A percentile compares a stretch with the other conserved stretches of the same genome.
These are phyloP conservation scores for Myzus persicae DNA, from an alignment of 1,140 invertebrate genomes.

Conservation along the genomic window DNA sequence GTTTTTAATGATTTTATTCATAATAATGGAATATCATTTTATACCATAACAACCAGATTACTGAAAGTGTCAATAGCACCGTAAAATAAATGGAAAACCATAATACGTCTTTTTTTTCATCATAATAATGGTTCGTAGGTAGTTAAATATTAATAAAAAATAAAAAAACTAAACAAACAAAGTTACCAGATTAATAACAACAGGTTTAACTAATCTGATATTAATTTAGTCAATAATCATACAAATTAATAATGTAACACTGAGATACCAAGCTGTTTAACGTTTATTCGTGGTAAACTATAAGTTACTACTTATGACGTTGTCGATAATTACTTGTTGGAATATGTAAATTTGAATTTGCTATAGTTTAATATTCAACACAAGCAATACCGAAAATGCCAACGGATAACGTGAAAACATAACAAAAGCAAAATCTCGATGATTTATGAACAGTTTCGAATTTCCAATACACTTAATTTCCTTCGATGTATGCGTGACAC, in stretches of 20 bases:
- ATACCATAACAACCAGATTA: constrained; percentile 30
- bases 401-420: background rate
- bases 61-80: background rate
- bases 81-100: constrained; percentile 16
- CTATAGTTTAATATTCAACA: constrained; percentile 28
- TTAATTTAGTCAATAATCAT: background rate
- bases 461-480: constrained; percentile 47
- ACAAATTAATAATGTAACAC: background rate
- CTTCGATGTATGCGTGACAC: background rate
- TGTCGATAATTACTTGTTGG: background rate
- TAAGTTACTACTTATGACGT: background rate
- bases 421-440: constrained; percentile 22
- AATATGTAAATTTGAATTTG: constrained; percentile 2
- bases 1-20: constrained; percentile 40
- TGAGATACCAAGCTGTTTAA: background rate
- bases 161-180: background rate
- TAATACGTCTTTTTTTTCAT: background rate
- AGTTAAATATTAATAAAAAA: background rate
- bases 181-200: background rate
- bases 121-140: background rate
- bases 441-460: constrained; percentile 38
- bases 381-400: background rate
- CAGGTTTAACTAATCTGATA: background rate
- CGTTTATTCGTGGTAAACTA: background rate
- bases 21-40: constrained; percentile 15